These are phyloP conservation scores for Vipera ursinii DNA, from an alignment of 2,797 vertebrate species.

Conservation along the genomic window DNA sequence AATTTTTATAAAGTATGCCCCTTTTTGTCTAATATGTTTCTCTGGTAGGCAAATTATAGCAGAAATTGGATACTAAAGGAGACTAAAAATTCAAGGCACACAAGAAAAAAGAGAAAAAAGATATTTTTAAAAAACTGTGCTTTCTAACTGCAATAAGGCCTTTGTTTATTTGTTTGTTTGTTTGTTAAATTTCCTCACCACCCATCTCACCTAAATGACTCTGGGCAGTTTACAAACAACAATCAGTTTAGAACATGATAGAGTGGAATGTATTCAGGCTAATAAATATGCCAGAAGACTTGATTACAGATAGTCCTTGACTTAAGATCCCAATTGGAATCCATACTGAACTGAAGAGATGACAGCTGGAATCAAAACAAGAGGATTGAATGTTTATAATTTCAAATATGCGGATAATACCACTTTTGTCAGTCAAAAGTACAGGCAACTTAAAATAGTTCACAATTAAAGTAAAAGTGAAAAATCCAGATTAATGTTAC, in stretches of 20 bases:
- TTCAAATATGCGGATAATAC: not conserved
- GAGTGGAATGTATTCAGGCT: not conserved
- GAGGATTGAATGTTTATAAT: not conserved
- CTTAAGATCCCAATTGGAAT: not conserved
- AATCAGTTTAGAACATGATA: not conserved
- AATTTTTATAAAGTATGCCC: not conserved
- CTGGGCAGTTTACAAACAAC: not conserved
- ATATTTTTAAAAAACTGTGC: not conserved
- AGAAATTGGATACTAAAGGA: not conserved
- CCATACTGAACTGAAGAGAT: not conserved
- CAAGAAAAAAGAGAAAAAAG: not conserved
- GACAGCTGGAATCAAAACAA: not conserved
- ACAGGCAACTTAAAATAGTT: not conserved
- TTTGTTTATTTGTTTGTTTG: not conserved
- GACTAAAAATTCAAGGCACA: not conserved
- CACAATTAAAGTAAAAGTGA: not conserved
- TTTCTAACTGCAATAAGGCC: not conserved
- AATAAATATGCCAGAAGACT: not conserved
- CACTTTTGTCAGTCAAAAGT: not conserved
- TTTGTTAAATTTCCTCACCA: not conserved
- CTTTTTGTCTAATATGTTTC: not conserved
- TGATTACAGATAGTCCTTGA: not conserved
- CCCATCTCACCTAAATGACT: not conserved
- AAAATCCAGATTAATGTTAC: not conserved
- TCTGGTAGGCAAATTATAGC: not conserved